Percentiles rank a stretch among this genome's conserved stretches.
Evolutionary conservation across 2,888 invertebrate genomes (phyloP).

Genomic region (Brachyopa scutellaris): DNA sequence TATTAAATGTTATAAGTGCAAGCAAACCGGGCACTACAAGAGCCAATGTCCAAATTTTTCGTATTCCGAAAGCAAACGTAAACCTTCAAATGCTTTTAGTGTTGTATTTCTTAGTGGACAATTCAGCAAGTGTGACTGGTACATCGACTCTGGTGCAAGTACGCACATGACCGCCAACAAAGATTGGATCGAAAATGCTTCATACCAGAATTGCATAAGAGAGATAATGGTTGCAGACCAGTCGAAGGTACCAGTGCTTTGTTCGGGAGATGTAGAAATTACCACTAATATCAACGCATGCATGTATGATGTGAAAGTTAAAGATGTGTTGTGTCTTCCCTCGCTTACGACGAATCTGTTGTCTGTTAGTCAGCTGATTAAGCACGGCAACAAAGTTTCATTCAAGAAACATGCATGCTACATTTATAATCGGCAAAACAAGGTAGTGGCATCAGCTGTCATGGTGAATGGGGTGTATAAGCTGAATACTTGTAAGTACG

Average conservation of each 20-base stretch:
- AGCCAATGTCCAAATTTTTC: too few species aligned
- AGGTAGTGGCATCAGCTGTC: slow-evolving; percentile 11
- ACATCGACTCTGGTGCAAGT: slow-evolving; percentile 74
- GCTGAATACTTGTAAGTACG: background rate
- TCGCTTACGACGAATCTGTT: slow-evolving; percentile 35
- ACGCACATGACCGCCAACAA: slow-evolving; percentile 70
- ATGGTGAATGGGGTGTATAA: slow-evolving; percentile 10
- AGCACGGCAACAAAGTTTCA: slow-evolving; percentile 7
- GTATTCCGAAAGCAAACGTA: too few species aligned
- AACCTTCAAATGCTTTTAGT: slow-evolving; percentile 74
- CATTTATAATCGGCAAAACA: background rate
- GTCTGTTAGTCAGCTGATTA: slow-evolving; percentile 40
- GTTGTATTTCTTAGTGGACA: slow-evolving; percentile 61
- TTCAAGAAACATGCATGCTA: background rate
- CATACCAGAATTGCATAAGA: slow-evolving; percentile 51
- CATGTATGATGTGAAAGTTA: background rate
- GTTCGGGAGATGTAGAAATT: slow-evolving; percentile 27
- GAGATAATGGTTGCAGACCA: slow-evolving; percentile 36
- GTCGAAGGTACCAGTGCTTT: slow-evolving; percentile 17
- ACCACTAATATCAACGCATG: background rate
- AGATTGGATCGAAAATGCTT: slow-evolving; percentile 44
- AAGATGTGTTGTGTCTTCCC: slow-evolving; percentile 13
- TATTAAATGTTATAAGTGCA: slow-evolving; percentile 19
- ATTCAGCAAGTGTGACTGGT: slow-evolving; percentile 73
- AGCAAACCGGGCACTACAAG: too few species aligned